A percentile compares a stretch with the other conserved stretches of the same genome.
These are phyloP conservation scores for Tyrannus savana DNA, from an alignment of 2,113 vertebrate genomes.

Conservation along the genomic window DNA sequence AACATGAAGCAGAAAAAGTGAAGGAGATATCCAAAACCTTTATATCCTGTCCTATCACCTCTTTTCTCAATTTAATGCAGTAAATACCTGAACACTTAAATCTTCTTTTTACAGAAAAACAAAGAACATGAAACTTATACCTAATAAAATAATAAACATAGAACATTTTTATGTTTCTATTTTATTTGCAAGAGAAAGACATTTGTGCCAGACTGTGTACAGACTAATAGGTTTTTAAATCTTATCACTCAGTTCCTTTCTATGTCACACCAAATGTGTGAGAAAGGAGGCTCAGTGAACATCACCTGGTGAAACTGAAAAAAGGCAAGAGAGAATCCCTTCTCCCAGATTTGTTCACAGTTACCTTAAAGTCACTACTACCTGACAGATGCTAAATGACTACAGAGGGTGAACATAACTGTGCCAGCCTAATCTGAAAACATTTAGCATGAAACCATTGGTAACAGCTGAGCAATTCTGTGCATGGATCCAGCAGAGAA, in stretches of 20 bases:
- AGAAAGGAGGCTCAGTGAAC: not conserved
- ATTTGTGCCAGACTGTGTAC: not conserved
- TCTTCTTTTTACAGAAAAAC: not conserved
- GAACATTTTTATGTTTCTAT: not conserved
- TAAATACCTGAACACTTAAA: not conserved
- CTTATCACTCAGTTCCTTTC: not conserved
- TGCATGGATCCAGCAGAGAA: not conserved
- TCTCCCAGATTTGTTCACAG: not conserved
- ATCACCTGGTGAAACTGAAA: not conserved
- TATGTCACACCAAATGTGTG: not conserved
- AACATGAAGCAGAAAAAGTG: not conserved
- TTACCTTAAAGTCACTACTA: not conserved
- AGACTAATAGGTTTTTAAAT: not conserved
- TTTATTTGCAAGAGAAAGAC: not conserved
- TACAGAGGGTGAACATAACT: not conserved
- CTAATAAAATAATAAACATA: not conserved
- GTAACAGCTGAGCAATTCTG: accelerated
- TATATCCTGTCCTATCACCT: not conserved
- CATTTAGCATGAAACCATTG: not conserved
- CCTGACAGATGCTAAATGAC: not conserved
- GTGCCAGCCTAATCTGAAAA: not conserved
- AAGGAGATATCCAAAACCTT: not conserved
- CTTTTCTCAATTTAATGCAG: not conserved
- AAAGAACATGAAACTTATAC: not conserved
- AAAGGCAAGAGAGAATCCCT: not conserved